Evolutionary conservation across 2,113 vertebrate genomes (phyloP).

Genomic region (Cheilinus undulatus): DNA sequence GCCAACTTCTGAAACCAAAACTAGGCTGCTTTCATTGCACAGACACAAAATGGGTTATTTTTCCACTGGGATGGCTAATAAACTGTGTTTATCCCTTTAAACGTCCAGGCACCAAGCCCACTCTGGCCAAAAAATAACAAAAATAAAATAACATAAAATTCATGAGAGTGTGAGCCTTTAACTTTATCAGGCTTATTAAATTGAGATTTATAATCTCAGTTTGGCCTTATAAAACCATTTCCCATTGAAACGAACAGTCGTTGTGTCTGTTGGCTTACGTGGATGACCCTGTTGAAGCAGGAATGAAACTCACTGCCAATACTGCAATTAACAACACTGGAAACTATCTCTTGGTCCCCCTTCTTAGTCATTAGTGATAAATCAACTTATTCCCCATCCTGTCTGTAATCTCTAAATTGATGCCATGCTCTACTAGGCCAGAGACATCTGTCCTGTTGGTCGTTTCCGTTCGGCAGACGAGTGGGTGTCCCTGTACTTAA

Average conservation of each 20-base stretch:
- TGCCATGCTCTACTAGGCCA: slow-evolving; percentile 36
- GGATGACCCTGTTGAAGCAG: background rate
- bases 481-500: slow-evolving; percentile 30
- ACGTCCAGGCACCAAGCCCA: too few relatives aligned
- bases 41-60: too few relatives aligned
- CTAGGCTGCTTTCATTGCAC: too few relatives aligned
- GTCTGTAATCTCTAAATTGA: slow-evolving; percentile 51
- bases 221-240: slow-evolving; percentile 3
- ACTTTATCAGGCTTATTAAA: background rate
- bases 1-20: too few relatives aligned
- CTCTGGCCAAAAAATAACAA: background rate
- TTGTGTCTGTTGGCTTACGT: background rate
- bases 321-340: slow-evolving; percentile 56
- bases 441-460: slow-evolving; percentile 52
- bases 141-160: too few relatives aligned
- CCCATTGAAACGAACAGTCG: background rate
- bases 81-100: too few relatives aligned
- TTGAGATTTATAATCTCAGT: slow-evolving; percentile 4
- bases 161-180: too few relatives aligned
- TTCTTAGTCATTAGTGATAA: slow-evolving; percentile 56
- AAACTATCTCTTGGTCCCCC: slow-evolving; percentile 34
- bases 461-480: slow-evolving; percentile 45
- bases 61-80: too few relatives aligned
- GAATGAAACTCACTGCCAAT: slow-evolving; percentile 34
- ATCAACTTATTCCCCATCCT: slow-evolving; percentile 51